These are phyloP conservation scores for Proterorhinus semilunaris DNA, from an alignment of 2,113 vertebrate genomes.

Conservation along the genomic window DNA sequence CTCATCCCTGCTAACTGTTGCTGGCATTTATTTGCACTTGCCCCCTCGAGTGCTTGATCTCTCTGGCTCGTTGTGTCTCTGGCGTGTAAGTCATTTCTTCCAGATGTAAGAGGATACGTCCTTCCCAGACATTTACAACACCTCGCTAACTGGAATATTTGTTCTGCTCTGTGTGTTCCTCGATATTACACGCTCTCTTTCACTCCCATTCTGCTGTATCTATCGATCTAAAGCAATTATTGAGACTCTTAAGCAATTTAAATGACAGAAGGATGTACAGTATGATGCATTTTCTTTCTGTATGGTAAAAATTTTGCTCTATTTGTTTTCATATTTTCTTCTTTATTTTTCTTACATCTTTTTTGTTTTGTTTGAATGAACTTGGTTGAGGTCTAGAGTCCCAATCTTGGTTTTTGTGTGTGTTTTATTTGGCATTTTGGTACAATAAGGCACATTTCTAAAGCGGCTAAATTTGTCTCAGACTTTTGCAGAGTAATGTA, in stretches of 20 bases:
- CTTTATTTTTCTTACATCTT: too few relatives aligned
- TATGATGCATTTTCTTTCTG: too few relatives aligned
- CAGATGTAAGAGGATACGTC: constrained; percentile 1
- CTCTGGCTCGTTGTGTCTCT: not conserved
- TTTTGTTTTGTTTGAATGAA: not conserved
- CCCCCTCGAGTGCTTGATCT: constrained; percentile 16
- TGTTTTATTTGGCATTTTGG: not conserved
- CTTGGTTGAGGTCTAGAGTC: not conserved
- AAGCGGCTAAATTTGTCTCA: not conserved
- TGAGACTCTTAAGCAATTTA: not conserved
- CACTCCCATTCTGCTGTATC: not conserved
- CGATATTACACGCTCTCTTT: constrained; percentile 23
- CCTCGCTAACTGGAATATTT: constrained; percentile 25
- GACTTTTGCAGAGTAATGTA: not conserved
- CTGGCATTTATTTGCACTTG: constrained; percentile 43
- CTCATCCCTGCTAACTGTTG: constrained; percentile 38
- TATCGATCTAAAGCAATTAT: not conserved
- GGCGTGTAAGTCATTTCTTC: constrained; percentile 27
- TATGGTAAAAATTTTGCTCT: too few relatives aligned
- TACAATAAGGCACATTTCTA: not conserved
- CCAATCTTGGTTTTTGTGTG: not conserved
- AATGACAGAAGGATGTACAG: too few relatives aligned
- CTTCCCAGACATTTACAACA: constrained; percentile 14
- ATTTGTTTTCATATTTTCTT: too few relatives aligned
- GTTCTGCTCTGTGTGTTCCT: constrained; percentile 27